phyloP scores from a whole-genome alignment of 2,888 invertebrate species.

The Trissolcus brochymenae region DNA sequence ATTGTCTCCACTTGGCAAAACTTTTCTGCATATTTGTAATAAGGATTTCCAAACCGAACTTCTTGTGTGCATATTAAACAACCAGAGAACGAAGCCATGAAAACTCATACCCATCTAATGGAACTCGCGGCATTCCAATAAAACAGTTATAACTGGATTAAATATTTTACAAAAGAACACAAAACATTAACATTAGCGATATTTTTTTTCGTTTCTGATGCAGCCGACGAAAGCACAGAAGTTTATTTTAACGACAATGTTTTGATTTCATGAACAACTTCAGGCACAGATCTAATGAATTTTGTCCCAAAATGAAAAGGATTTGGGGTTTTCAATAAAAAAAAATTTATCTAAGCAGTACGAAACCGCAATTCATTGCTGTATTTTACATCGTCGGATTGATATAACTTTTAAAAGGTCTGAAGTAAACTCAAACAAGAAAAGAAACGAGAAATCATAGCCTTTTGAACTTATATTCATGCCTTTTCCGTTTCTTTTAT shows the following conservation, averaged over 20 bases:
- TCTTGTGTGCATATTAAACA: not conserved
- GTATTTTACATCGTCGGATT: slow-evolving; percentile 26
- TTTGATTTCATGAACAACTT: too few relatives aligned
- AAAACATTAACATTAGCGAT: not conserved
- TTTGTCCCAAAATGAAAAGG: too few relatives aligned
- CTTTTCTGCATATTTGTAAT: slow-evolving; percentile 10
- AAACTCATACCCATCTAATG: slow-evolving; percentile 4
- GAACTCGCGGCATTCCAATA: slow-evolving; percentile 4
- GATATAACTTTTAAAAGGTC: slow-evolving; percentile 24
- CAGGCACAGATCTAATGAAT: too few relatives aligned
- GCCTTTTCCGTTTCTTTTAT: slow-evolving; percentile 22
- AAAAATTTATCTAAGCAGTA: not conserved
- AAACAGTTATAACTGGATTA: not conserved
- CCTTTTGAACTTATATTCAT: slow-evolving; percentile 38
- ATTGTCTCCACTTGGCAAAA: too few relatives aligned
- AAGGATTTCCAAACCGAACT: slow-evolving; percentile 2
- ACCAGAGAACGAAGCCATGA: not conserved
- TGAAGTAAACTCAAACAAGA: slow-evolving; percentile 23
- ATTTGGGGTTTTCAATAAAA: too few relatives aligned
- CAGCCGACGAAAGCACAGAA: not conserved
- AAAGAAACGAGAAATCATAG: slow-evolving; percentile 34
- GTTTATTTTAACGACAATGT: not conserved
- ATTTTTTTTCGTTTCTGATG: not conserved
- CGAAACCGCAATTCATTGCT: slow-evolving; percentile 19
- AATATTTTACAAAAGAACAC: not conserved